Percentiles rank a stretch among this genome's conserved stretches.
phyloP scores from a whole-genome alignment of 2,888 invertebrate genomes.

The Aromia moschata region DNA sequence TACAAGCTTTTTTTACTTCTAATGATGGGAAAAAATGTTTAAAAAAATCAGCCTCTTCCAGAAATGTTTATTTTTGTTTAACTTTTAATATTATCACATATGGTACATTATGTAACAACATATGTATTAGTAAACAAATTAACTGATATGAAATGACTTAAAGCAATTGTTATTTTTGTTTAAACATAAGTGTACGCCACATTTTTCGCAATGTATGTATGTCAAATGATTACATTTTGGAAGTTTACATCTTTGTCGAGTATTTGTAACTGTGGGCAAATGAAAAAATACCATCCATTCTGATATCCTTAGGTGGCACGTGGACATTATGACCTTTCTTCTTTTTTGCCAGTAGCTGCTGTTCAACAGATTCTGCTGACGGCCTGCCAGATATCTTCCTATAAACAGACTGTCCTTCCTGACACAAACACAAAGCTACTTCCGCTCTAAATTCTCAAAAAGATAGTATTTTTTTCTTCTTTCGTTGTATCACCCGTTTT shows the following conservation, averaged over 20 bases:
- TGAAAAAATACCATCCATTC: background rate
- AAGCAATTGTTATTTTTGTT: constrained; percentile 12
- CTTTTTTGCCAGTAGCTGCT: background rate
- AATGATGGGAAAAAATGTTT: background rate
- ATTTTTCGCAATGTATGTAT: constrained; percentile 7
- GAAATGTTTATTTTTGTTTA: background rate
- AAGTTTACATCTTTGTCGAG: background rate
- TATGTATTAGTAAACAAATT: background rate
- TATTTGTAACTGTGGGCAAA: background rate
- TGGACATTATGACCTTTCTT: background rate
- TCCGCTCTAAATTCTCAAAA: background rate
- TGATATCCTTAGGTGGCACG: background rate
- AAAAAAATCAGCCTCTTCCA: background rate
- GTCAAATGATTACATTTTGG: background rate
- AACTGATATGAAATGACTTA: background rate
- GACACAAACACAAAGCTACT: background rate
- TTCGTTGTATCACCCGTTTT: background rate
- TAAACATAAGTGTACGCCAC: constrained; percentile 3
- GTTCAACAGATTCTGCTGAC: background rate
- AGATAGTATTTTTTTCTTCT: background rate
- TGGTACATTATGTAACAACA: background rate
- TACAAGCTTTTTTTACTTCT: background rate
- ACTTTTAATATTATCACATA: background rate
- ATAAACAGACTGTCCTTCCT: background rate
- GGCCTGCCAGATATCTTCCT: background rate